Base-by-base conservation (phyloP, 1,140 invertebrate genomes). In the Chironomus tepperi region DNA sequence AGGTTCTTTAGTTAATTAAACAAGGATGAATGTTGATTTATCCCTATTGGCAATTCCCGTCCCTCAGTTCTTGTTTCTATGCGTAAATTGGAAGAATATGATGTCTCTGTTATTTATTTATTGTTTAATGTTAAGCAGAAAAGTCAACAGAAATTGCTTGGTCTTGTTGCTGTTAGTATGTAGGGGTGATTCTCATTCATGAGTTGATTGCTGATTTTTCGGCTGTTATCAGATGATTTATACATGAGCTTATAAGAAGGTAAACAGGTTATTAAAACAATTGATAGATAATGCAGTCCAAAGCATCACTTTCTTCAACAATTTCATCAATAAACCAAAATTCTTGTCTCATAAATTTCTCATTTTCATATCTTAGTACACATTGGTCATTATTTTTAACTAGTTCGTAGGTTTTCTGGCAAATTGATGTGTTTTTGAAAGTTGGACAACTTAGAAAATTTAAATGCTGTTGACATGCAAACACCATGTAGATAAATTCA, bases 1-100 rank as follows among this genome's bases (percentile, higher is more conserved):
- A n/a, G 47, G 47, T 57, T 57, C 47, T 57, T 57, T 57, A 57
- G 47, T 57, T 57, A 57, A 57, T 57, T 57, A 57, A 57, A 57
- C 47, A 57, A 57, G 47, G 47, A 57, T 57, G 47, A 57, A 57
- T 57, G 47, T 57, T 57, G 47, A 57, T 57, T 57, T 57, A 57
- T 57, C 47, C 24, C 24, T 34, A 34, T 34, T 34, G 1, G 24
- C 24, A 34, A 34, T 34, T 34, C 5, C 5, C 1, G 24, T 34
- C 24, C 24, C 24, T 34, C 24, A 34, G 5, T 34, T 34, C 24
- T 34, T 34, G 24, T 34, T 34, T 34, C 24, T 34, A 34, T 34
- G 24, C 24, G 24, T 34, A 34, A 34, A 34, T 34, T 34, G 24
- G 24, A 34, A 34, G 24, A 34, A 34, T 34, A 34, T 34, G 24